Base-by-base conservation (phyloP, 1,140 invertebrate genomes). In the Samia ricini region DNA sequence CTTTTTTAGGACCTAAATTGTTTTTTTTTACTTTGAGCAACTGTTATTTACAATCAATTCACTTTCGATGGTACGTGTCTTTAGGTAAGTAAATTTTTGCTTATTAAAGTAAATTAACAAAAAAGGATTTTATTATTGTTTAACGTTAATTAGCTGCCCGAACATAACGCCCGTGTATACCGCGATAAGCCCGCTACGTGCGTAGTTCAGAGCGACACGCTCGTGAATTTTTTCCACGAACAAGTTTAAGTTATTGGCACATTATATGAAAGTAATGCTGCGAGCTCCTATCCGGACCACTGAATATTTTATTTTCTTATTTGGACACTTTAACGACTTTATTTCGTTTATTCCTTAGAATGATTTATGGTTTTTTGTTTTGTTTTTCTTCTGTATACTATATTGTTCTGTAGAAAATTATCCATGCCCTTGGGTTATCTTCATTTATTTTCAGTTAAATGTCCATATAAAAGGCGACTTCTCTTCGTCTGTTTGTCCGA, bases 241-340 rank as follows among this genome's bases (percentile, higher is more conserved):
- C 20, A 52, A 52, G 20, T 52, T 52, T 22, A 70, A 70, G 33
- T 66, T 63, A 66, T 56, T 36, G 60, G 57, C 49, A 57, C 58
- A 64, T 66, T 64, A 55, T 61, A 50, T 20, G 61, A 48, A 64
- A 64, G 60, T 69, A 62, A 68, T 66, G 64, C 54, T 66, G 64
- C 54, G 52, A 50, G 60, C 51, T 23, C 64, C 56, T 64, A 65
- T 63, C 61, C 61, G 56, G 55, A n/a, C 61, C 58, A 61, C 60
- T 70, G 68, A 70, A 70, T 70, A 70, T 66, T 71, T 67, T 64
- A 71, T 71, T 71, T 68, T 51, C 55, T 67, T 60, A 64, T 71
- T 64, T 69, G 57, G 60, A 69, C 63, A 69, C 56, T n/a, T n/a
- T 65, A 65, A 69, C 61, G 60, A 58, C 55, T 56, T 64, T 66